Evolutionary conservation across 2,113 vertebrate genomes (phyloP), one percentile per base, ranked within the genome.

Genomic region (Dermatemys mawii): DNA sequence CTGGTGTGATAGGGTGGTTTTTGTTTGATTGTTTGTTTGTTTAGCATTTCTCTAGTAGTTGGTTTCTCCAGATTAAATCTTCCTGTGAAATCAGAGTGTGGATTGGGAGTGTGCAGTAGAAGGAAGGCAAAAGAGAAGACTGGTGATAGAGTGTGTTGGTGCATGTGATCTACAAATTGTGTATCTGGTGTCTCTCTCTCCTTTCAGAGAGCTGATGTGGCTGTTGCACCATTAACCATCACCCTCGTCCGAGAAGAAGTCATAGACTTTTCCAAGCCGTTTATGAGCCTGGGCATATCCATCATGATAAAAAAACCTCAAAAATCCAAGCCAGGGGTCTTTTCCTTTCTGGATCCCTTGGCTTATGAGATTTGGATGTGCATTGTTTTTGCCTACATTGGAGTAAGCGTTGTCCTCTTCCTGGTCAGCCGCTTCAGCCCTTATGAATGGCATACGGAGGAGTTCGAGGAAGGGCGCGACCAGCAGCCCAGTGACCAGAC

Each of bases 351-450:
- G 95, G 99, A 99, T 97, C 99, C 99, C 3, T 97, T 99, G 98
- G 99, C 99, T 53, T 99, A 99, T 0, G 99, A 99, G 97, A 99
- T 99, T 94, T 99, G 99, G 99, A 99, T 99, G 99, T 99, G 99
- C 97, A 99, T 99, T 2, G 99, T 99, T 70, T 99, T 99, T 67
- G 99, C 99, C 97, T 99, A 99, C 98, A 99, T 99, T 27, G 99
- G 99, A 81, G 99, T 99, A 93, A 99, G 99, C 1, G 99, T 99
- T 2, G 99, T 99, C 41, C 99, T 99, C 81, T 99, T 99, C 98
- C 98, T 99, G 78, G 99, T 99, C 96, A 99, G 99, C 90, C 99
- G 99, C 83, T 99, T 99, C 98, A 99, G 99, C 96, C 99, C 99
- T 0, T 99, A 99, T 0, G 99, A 99, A 95, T 99, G 99, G 99